These are phyloP conservation scores for Motacilla alba DNA, from an alignment of 2,113 vertebrate species.

Conservation along the genomic window DNA sequence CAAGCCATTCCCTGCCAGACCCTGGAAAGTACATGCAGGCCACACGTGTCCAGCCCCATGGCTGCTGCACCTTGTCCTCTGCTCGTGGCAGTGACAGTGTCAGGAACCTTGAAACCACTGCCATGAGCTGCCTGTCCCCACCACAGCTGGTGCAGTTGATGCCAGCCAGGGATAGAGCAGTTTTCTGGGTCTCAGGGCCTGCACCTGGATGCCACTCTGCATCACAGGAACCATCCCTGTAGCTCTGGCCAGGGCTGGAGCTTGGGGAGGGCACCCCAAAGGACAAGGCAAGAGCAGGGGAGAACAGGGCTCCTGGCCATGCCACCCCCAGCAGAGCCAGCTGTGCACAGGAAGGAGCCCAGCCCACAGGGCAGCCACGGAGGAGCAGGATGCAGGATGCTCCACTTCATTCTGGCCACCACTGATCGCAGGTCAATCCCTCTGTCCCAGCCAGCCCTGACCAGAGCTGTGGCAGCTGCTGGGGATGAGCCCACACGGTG, in stretches of 20 bases:
- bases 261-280: not conserved
- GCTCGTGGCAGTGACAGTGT: not conserved
- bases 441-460: not conserved
- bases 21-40: accelerated
- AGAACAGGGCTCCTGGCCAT: not conserved
- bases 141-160: accelerated
- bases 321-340: not conserved
- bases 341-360: not conserved
- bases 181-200: not conserved
- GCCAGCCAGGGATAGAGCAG: not conserved
- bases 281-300: not conserved
- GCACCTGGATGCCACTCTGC: accelerated
- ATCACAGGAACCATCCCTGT: not conserved
- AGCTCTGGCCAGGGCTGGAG: accelerated
- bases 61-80: not conserved
- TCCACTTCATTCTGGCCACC: not conserved
- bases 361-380: not conserved
- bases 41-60: accelerated
- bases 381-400: not conserved
- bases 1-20: not conserved
- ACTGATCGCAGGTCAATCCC: not conserved
- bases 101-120: not conserved
- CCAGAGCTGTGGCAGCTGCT: not conserved
- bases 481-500: accelerated
- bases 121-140: not conserved